Evolutionary conservation across 1,140 invertebrate species (phyloP).

Genomic region (Meteorus sp.): DNA sequence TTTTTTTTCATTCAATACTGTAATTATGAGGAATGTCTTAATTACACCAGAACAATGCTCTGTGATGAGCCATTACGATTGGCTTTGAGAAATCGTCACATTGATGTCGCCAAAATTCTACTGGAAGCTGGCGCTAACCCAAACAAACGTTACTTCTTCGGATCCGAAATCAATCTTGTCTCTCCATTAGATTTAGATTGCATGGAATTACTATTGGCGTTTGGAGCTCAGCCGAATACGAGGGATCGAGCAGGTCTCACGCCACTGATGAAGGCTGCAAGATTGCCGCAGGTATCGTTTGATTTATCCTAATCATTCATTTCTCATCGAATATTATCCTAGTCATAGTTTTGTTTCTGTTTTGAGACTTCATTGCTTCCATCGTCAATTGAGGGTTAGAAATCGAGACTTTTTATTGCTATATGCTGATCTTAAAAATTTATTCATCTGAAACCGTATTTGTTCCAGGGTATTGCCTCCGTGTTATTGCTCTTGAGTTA

Average conservation of each 20-base stretch:
- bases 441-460: constrained; percentile 12
- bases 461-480: constrained; percentile 71
- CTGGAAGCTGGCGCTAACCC: constrained; percentile 74
- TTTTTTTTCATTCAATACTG: constrained; percentile 5
- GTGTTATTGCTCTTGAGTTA: constrained; percentile 76
- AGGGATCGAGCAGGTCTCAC: constrained; percentile 80
- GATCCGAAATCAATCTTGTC: constrained; percentile 86
- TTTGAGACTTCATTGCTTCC: background rate
- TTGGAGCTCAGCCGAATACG: constrained; percentile 86
- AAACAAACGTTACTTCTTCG: constrained; percentile 85
- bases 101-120: constrained; percentile 69
- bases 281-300: constrained; percentile 69
- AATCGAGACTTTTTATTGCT: background rate
- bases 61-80: constrained; percentile 81
- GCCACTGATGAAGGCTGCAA: constrained; percentile 84
- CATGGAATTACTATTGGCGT: constrained; percentile 77
- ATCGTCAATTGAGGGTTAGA: background rate
- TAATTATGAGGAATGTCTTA: no score
- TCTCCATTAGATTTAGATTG: constrained; percentile 76
- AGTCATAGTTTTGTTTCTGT: background rate
- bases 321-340: background rate
- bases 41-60: constrained; percentile 69
- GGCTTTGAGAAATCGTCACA: constrained; percentile 84
- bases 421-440: no score
- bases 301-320: constrained; percentile 9